Evolutionary conservation across 2,113 vertebrate species (phyloP), one percentile per base, ranked within the genome.

Genomic region (Tor tambroides): DNA sequence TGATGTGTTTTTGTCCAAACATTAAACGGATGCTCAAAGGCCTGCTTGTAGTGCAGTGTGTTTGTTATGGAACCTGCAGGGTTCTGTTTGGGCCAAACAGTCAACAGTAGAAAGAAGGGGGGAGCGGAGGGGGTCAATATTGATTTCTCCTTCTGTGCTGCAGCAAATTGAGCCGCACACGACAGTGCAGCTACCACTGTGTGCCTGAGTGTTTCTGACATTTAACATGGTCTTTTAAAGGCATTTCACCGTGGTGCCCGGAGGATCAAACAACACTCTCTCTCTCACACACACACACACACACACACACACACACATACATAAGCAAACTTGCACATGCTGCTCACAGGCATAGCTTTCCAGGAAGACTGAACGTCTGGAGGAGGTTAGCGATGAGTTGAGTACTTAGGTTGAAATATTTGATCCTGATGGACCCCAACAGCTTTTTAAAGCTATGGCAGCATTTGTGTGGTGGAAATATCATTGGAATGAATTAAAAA

Each of bases 211-310:
- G 94, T 94, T 94, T 95, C 92, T 95, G 94, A 95, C 94, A 95
- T 95, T 95, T 95, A 94, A 93, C 93, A 94, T 95, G 95, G 94
- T 94, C 95, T 95, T 95, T 84, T 95, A 94, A 95, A 95, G 93
- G 93, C 94, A 94, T 95, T 95, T 94, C 93, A 94, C 93, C 91
- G 92, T 91, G 89, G 92, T 94, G 91, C 94, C 94, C 86, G 88
- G 92, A 94, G 93, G 93, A 94, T 93, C 92, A 92, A 92, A 93
- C 92, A 91, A 91, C 92, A 88, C 91, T 90, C 93, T 91, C 91
- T 90, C 90, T 90, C 89, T 81, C 90, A 91, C 89, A 46, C 10
- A 46, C 43, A 46, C 43, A 59, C 83, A 84, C 54, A 49, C 43
- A 46, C 3, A 91, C 84, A 79, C 30, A 43, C 54, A 41, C 84